Evolutionary conservation across 2,797 vertebrate genomes (phyloP).

Genomic region (Neosalanx taihuensis): DNA sequence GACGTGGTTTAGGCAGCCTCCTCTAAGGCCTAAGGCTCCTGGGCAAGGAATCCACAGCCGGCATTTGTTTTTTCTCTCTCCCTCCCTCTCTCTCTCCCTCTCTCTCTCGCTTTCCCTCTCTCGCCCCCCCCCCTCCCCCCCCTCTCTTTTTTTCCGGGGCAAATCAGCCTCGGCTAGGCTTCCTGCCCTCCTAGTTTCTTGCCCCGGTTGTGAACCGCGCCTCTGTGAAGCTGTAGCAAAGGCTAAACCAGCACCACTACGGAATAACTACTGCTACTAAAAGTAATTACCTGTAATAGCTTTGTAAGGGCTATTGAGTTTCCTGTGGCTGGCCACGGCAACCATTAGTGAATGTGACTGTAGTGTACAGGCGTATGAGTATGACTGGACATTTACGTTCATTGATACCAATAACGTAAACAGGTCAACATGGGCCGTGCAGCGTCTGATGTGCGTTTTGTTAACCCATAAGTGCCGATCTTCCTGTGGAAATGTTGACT

Average conservation of each 20-base stretch:
- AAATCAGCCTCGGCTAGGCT: constrained; percentile 3
- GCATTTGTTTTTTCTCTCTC: constrained; percentile 3
- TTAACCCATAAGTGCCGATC: too few species aligned
- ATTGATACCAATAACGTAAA: background rate
- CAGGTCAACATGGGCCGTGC: too few species aligned
- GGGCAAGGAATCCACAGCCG: constrained; percentile 32
- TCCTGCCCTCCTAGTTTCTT: background rate
- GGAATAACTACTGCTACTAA: background rate
- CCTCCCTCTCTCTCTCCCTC: background rate
- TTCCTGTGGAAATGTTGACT: too few species aligned
- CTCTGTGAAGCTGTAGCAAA: background rate
- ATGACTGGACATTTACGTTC: background rate
- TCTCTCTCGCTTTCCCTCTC: background rate
- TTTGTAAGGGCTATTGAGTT: background rate
- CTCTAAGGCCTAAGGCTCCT: constrained; percentile 29
- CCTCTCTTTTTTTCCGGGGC: constrained; percentile 1
- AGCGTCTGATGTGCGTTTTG: too few species aligned
- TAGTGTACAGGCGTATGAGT: background rate
- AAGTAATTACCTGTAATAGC: background rate
- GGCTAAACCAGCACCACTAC: too few species aligned
- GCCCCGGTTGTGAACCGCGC: constrained; percentile 1
- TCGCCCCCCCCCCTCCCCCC: too few species aligned
- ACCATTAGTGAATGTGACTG: background rate
- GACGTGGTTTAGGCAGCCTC: constrained; percentile 51
- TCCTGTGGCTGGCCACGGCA: background rate